Evolutionary conservation across 2,113 vertebrate genomes (phyloP).

Genomic region (Tachysurus fulvidraco): DNA sequence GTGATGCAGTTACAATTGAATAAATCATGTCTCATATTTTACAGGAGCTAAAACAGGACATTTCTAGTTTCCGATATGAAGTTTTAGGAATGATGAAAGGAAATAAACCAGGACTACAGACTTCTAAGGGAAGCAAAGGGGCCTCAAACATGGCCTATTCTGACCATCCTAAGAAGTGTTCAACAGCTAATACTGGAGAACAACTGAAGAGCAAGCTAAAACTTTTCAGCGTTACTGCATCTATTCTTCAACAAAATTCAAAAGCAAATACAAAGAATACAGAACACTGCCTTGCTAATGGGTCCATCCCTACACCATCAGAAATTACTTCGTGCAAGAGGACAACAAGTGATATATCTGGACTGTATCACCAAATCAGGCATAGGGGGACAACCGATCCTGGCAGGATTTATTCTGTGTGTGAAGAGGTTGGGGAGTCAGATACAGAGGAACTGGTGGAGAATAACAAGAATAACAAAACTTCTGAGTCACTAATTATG

Average conservation of each 20-base stretch:
- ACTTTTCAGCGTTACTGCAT: slow-evolving; percentile 84
- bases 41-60: slow-evolving; percentile 97
- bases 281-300: slow-evolving; percentile 81
- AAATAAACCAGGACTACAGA: slow-evolving; percentile 76
- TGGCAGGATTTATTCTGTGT: slow-evolving; percentile 84
- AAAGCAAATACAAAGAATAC: slow-evolving; percentile 63
- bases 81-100: slow-evolving; percentile 92
- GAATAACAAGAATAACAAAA: background rate
- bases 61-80: slow-evolving; percentile 98
- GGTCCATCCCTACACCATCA: slow-evolving; percentile 68
- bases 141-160: slow-evolving; percentile 73
- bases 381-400: slow-evolving; percentile 68
- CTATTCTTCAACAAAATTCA: slow-evolving; percentile 83
- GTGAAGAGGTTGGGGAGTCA: slow-evolving; percentile 76
- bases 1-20: background rate
- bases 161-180: slow-evolving; percentile 73
- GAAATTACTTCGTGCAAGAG: background rate
- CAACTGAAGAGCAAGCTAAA: slow-evolving; percentile 81
- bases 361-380: slow-evolving; percentile 51
- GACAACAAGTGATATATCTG: slow-evolving; percentile 19
- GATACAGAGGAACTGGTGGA: slow-evolving; percentile 48
- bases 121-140: slow-evolving; percentile 64
- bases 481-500: background rate
- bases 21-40: slow-evolving; percentile 32
- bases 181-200: slow-evolving; percentile 66